A percentile compares a stretch with the other conserved stretches of the same genome.
These are phyloP conservation scores for Teleogryllus occipitalis DNA, from an alignment of 1,140 invertebrate species.

Conservation along the genomic window DNA sequence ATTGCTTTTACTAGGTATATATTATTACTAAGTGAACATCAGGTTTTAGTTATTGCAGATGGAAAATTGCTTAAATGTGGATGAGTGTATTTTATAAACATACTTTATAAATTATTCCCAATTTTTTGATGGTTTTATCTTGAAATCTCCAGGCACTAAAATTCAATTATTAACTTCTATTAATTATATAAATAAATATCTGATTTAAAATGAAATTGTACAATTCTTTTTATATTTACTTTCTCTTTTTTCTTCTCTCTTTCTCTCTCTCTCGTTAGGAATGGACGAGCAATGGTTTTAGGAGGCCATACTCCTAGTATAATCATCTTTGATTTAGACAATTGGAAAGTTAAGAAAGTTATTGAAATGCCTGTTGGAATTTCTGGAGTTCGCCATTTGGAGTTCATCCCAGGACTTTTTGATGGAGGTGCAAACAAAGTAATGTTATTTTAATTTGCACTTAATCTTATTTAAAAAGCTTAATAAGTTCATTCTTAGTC, in stretches of 20 bases:
- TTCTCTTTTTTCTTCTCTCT: background rate
- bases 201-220: background rate
- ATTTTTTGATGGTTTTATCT: too few species aligned
- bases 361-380: slow-evolving; percentile 44
- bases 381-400: slow-evolving; percentile 42
- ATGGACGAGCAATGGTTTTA: slow-evolving; percentile 55
- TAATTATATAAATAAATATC: too few species aligned
- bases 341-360: slow-evolving; percentile 45
- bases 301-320: slow-evolving; percentile 43
- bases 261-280: slow-evolving; percentile 28
- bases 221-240: background rate
- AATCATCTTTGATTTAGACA: slow-evolving; percentile 47
- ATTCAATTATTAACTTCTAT: too few species aligned
- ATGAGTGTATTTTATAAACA: too few species aligned
- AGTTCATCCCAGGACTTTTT: slow-evolving; percentile 49
- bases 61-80: too few species aligned
- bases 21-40: too few species aligned
- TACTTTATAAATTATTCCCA: too few species aligned
- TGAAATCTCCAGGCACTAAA: too few species aligned
- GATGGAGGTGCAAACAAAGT: slow-evolving; percentile 53
- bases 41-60: too few species aligned
- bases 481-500: background rate
- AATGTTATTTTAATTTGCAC: background rate
- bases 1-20: slow-evolving; percentile 43
- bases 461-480: too few species aligned